These are phyloP conservation scores for Sebastes minor DNA, from an alignment of 2,797 vertebrate genomes.

Conservation along the genomic window DNA sequence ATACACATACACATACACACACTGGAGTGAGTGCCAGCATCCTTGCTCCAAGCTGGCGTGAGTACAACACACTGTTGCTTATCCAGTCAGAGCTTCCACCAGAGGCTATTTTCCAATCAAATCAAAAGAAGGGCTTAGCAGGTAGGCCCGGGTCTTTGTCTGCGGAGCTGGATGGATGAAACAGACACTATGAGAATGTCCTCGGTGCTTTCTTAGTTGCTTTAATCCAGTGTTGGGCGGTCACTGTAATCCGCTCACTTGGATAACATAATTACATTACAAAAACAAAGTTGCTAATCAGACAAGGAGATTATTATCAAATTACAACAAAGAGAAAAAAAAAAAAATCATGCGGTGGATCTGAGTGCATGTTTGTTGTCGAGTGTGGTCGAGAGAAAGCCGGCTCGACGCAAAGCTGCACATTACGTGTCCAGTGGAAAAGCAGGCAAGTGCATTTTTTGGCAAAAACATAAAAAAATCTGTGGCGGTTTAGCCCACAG, in stretches of 20 bases:
- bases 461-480: conserved; percentile 40
- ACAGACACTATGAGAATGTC: conserved; percentile 68
- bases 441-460: conserved; percentile 52
- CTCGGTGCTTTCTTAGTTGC: conserved; percentile 44
- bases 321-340: conserved; percentile 21
- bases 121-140: conserved; percentile 70
- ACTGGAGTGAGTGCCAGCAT: conserved; percentile 61
- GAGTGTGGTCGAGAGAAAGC: conserved; percentile 2
- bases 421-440: conserved; percentile 39
- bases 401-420: background rate
- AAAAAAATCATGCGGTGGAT: background rate
- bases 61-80: conserved; percentile 66
- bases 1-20: conserved; percentile 8
- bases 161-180: conserved; percentile 58
- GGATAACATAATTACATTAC: conserved; percentile 56
- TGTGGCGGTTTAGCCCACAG: conserved; percentile 42
- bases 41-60: conserved; percentile 64
- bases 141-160: conserved; percentile 67
- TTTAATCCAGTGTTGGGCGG: conserved; percentile 59
- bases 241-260: conserved; percentile 65
- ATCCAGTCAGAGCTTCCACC: conserved; percentile 65
- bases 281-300: conserved; percentile 63
- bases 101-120: conserved; percentile 72
- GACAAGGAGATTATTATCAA: conserved; percentile 51
- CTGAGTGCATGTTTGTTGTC: conserved; percentile 6